These are phyloP conservation scores for Drosophila austrosaltans DNA, from an alignment of 2,888 invertebrate species.

Conservation along the genomic window DNA sequence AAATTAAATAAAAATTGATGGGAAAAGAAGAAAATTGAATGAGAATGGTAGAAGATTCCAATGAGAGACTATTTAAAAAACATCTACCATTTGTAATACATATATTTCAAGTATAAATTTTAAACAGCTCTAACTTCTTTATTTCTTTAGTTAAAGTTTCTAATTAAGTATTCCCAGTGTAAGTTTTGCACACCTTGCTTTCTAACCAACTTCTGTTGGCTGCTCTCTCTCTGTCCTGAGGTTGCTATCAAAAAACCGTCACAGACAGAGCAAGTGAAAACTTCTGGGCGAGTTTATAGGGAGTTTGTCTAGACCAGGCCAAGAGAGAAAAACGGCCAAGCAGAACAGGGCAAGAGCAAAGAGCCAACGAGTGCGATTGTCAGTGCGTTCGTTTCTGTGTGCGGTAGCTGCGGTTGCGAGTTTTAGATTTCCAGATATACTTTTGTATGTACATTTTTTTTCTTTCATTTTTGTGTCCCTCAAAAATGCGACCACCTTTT, in stretches of 20 bases:
- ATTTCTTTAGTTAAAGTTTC: no score
- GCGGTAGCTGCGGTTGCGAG: conserved; percentile 61
- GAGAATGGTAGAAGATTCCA: not conserved
- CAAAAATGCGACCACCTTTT: conserved; percentile 51
- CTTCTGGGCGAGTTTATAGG: conserved; percentile 45
- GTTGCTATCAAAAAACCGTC: conserved; percentile 48
- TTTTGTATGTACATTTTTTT: conserved; percentile 3
- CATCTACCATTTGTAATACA: no score
- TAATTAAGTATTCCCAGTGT: not conserved
- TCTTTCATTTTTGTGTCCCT: conserved; percentile 43
- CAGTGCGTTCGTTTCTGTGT: conserved; percentile 29
- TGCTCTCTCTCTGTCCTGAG: not conserved
- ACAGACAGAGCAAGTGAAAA: conserved; percentile 38
- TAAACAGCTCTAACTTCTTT: no score
- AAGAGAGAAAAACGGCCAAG: conserved; percentile 20
- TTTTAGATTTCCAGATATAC: conserved; percentile 63
- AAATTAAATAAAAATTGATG: not conserved
- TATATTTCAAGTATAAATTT: no score
- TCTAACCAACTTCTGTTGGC: not conserved
- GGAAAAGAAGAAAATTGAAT: not conserved
- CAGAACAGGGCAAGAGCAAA: conserved; percentile 14
- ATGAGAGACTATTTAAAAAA: no score
- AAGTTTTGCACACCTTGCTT: not conserved
- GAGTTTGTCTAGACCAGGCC: conserved; percentile 56
- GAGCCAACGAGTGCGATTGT: not conserved